Evolutionary conservation across 2,888 invertebrate species (phyloP).

Genomic region (Drosophila pseudotalamancana): DNA sequence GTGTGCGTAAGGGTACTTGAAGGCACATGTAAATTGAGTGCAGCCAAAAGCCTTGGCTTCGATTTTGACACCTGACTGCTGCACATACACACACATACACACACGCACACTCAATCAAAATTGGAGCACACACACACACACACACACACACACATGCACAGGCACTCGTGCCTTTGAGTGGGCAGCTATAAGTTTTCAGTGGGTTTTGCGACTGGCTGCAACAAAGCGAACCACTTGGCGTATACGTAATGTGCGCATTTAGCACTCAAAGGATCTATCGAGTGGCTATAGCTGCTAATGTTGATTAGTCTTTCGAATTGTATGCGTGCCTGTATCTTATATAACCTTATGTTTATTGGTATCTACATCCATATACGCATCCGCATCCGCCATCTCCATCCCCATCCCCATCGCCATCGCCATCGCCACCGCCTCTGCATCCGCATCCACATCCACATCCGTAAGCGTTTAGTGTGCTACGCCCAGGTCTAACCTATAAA

Average conservation of each 20-base stretch:
- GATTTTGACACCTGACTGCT: conserved; percentile 50
- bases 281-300: background rate
- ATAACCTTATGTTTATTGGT: background rate
- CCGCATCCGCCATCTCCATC: conserved; percentile 4
- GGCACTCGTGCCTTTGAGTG: conserved; percentile 17
- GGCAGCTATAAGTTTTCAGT: conserved; percentile 27
- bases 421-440: background rate
- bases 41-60: conserved; percentile 47
- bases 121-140: conserved; percentile 27
- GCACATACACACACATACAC: conserved; percentile 9
- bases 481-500: conserved; percentile 26
- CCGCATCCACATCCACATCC: conserved; percentile 7
- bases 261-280: conserved; percentile 20
- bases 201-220: conserved; percentile 10
- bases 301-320: conserved; percentile 7
- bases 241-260: conserved; percentile 45
- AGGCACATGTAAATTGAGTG: conserved; percentile 50
- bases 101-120: conserved; percentile 11
- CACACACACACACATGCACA: background rate
- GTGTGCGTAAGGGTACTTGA: conserved; percentile 28
- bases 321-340: background rate
- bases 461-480: background rate
- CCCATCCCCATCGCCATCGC: background rate
- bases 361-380: background rate
- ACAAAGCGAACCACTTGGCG: conserved; percentile 31